A percentile compares a stretch with the other conserved stretches of the same genome.
phyloP scores from a whole-genome alignment of 2,113 vertebrate species.

The Pangasianodon hypophthalmus region DNA sequence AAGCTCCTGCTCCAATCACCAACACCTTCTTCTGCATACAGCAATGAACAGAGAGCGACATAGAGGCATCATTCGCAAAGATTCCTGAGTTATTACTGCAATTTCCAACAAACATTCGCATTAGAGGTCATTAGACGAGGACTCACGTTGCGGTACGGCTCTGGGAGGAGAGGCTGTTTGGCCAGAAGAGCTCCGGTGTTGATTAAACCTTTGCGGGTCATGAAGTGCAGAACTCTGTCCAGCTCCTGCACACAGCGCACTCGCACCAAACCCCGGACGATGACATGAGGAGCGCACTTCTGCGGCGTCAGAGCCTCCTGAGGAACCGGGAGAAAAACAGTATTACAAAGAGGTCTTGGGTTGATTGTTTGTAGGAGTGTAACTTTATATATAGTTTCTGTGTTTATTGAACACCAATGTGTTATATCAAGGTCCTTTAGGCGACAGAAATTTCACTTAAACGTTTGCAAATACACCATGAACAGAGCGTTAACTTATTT shows the following conservation, averaged over 20 bases:
- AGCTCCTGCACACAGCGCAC: constrained; percentile 93
- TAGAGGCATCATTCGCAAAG: neutral
- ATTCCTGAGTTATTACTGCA: neutral
- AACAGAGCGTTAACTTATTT: too few relatives aligned
- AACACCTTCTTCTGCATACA: constrained; percentile 84
- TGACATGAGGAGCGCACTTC: constrained; percentile 85
- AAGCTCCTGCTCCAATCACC: constrained; percentile 88
- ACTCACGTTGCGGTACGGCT: constrained; percentile 83
- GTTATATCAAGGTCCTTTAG: too few relatives aligned
- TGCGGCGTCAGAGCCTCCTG: constrained; percentile 90
- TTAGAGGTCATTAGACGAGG: too few relatives aligned
- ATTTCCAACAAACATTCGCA: too few relatives aligned
- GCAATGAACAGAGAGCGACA: neutral
- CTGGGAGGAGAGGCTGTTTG: constrained; percentile 84
- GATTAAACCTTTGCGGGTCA: constrained; percentile 94
- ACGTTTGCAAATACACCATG: too few relatives aligned
- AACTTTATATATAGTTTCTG: neutral
- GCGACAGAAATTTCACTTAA: too few relatives aligned
- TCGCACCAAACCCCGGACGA: constrained; percentile 90
- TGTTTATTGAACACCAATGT: too few relatives aligned
- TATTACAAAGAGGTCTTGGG: too few relatives aligned
- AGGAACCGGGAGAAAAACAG: neutral
- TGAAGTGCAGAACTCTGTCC: constrained; percentile 90
- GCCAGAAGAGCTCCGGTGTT: constrained; percentile 90
- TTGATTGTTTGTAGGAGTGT: neutral